Base-by-base conservation (phyloP, 2,113 vertebrate species). In the Speoplatyrhinus poulsoni region DNA sequence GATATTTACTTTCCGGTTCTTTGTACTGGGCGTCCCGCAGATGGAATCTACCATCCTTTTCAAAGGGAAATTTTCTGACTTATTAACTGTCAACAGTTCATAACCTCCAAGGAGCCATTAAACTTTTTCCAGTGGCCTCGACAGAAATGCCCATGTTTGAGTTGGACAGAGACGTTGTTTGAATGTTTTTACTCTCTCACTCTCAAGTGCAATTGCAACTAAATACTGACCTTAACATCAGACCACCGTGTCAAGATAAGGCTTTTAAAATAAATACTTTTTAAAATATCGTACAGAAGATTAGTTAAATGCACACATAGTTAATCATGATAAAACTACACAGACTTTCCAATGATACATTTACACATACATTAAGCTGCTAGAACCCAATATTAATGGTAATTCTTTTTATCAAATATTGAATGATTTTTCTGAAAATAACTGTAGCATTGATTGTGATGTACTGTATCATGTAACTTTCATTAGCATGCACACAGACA, bases 21-120 rank as follows among this genome's bases (percentile, higher is more conserved):
- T 95, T 94, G 92, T 96, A 92, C 93, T 93, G 90, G 80, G 91
- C 93, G 89, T 93, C 91, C 93, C 91, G 92, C 92, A 93, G 95
- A 96, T 95, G 94, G 93, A 95, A 96, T 95, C 95, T 95, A 81
- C 89, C 92, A 94, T 95, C 93, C 93, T 94, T 91, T 95, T 95
- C 91, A 94, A 95, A 91, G 93, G 93, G 92, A 91, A 93, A 95
- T 95, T 96, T 95, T 96, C 95, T 96, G 95, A 97, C 94, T 96
- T 96, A 97, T 96, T 98, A 99, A 97, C 95, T 96, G 95, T 95
- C 94, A 96, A 96, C 95, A 95, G 95, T 96, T 98, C 94, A 95
- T 94, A 98, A 96, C 94, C 96, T 95, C 94, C 89, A 87, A 94
- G 94, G 95, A 93, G 93, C 95, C 94, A 95, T 98, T 96, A 95